Base-by-base conservation (phyloP, 2,113 vertebrate genomes). In the Ctenomys sociabilis region DNA sequence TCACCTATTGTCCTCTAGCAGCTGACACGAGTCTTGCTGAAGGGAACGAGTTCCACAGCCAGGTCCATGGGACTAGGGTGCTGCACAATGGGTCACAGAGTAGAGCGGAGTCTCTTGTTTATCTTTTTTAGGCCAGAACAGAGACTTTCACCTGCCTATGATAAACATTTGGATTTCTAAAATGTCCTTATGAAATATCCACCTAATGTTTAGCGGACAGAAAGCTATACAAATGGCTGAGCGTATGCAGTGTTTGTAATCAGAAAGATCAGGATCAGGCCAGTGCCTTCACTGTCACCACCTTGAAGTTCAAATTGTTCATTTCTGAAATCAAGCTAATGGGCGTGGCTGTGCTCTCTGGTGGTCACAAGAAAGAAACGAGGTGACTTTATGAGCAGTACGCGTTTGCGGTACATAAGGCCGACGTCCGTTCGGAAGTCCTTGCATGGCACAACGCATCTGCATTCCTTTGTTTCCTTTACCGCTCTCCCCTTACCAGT, bases 261-360 rank as follows among this genome's bases (percentile, higher is more conserved):
- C 77, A 94, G 12, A 66, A 68, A 9, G 28, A 57, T 19, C 30
- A 61, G 9, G 30, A 52, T 17, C 30, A 63, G 5, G 2, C 85
- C 85, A 7, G 57, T 66, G 5, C 83, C 32, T 88, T 72, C 7
- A 21, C 1, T 66, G 11, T 91, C 61, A 83, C 1, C 6, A 72
- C 59, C 49, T 21, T 83, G 24, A 95, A 35, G 9, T 2, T 87
- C 22, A 64, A 43, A 89, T 86, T 91, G 73, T 86, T 93, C 54
- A 90, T 77, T 84, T 93, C 5, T 24, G 73, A 57, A 70, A 90
- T 5, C 75, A 11, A 94, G 7, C 90, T 93, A 57, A 54, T 87
- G 85, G 57, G 45, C 82, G 13, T 77, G 63, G 95, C 93, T 89
- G 61, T 0, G 32, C 5, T 82, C 8, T 89, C 7, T 32, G 43